Percentiles rank a stretch among this genome's conserved stretches.
These are phyloP conservation scores for Hippocampus barbouri DNA, from an alignment of 2,113 vertebrate genomes.

Conservation along the genomic window DNA sequence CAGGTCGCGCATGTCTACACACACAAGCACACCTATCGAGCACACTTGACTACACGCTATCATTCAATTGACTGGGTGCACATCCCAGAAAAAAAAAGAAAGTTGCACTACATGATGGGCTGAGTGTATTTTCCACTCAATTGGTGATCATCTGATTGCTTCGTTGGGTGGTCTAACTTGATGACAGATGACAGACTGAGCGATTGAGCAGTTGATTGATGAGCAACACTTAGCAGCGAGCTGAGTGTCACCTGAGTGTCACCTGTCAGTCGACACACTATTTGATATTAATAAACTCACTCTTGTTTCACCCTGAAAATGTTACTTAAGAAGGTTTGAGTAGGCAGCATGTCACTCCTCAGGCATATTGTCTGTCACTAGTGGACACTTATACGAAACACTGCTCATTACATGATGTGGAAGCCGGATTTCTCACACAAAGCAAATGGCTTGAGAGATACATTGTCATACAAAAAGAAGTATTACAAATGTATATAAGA, in stretches of 20 bases:
- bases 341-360: neutral
- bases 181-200: constrained; percentile 2
- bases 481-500: neutral
- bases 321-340: neutral
- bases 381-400: neutral
- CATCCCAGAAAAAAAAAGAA: neutral
- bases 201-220: neutral
- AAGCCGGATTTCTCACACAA: neutral
- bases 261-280: neutral
- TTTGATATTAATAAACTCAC: neutral
- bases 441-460: neutral
- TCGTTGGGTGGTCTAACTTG: neutral
- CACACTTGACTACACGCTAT: neutral
- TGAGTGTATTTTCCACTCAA: neutral
- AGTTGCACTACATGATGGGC: neutral
- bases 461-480: neutral
- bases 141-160: neutral
- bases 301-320: neutral
- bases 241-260: constrained; percentile 2
- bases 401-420: neutral
- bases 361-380: neutral
- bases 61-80: neutral
- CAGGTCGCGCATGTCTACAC: constrained; percentile 27
- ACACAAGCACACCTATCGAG: neutral
- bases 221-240: neutral